Evolutionary conservation across 2,797 vertebrate species (phyloP), one percentile per base, ranked within the genome.

Genomic region (Sebastes itinus): DNA sequence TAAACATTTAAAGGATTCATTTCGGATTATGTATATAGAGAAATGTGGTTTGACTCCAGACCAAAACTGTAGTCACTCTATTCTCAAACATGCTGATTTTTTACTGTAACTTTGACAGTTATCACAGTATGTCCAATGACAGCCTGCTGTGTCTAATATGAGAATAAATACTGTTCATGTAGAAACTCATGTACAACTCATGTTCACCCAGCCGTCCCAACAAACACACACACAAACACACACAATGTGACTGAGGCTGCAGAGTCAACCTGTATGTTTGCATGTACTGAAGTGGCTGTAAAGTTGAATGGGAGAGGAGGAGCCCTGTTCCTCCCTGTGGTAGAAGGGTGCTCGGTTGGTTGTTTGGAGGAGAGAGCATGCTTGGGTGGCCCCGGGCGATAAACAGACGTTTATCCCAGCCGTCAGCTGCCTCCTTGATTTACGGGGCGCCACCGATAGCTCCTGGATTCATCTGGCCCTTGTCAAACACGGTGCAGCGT

Each of bases 351-450:
- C 97, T 85, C 85, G 93, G 88, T 93, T 88, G 94, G 92, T 93
- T 93, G 93, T 93, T 92, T 94, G 92, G 92, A 92, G 89, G 91
- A 90, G 87, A 88, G 90, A 93, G 87, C 90, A 91, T 92, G 93
- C 93, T 95, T 92, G 92, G 90, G 91, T 98, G 96, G 97, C 98
- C 98, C 95, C 93, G 94, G 97, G 98, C 97, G 68, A 98, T 98
- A 96, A 96, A 97, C 94, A 96, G 98, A 99, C 96, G 97, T 97
- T 99, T 98, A 99, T 99, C 97, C 97, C 96, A 95, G 96, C 96
- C 96, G 98, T 99, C 98, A 99, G 98, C 98, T 99, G 98, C 99
- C 97, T 97, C 96, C 97, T 94, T 97, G 98, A 98, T 97, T 99
- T 98, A 98, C 97, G 95, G 95, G 96, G 95, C 96, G 96, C 96